Conservation (phyloP, 2,113 vertebrate species). For the Lagenorhynchus albirostris region DNA sequence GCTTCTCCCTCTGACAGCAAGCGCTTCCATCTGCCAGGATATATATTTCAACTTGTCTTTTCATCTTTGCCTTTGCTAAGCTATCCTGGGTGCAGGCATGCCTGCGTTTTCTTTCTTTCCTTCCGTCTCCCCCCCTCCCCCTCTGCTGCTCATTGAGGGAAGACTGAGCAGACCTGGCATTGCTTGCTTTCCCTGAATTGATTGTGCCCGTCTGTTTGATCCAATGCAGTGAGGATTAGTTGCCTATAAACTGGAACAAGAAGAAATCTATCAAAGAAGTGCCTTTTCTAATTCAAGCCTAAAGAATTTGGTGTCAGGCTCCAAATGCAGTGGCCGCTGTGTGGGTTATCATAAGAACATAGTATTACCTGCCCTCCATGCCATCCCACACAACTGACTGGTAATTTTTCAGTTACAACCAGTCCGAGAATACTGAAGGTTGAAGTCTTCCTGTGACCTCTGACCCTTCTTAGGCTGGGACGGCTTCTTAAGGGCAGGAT, state of each 20-base stretch:
- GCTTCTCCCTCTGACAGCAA: conserved; percentile 71
- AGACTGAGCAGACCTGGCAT: conserved; percentile 65
- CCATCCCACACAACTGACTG: too few species aligned
- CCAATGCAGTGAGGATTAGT: conserved; percentile 62
- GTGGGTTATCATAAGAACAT: background rate
- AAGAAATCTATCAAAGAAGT: conserved; percentile 68
- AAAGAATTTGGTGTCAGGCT: conserved; percentile 3
- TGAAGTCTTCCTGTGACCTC: background rate
- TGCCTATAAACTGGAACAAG: conserved; percentile 70
- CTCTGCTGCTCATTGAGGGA: conserved; percentile 54
- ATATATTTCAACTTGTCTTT: conserved; percentile 69
- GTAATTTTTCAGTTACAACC: background rate
- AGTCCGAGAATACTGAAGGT: background rate
- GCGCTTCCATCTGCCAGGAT: conserved; percentile 76
- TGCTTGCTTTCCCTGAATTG: conserved; percentile 70
- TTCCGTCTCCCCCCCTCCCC: background rate
- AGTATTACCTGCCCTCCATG: background rate
- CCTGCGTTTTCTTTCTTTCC: conserved; percentile 21
- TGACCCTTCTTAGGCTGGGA: background rate
- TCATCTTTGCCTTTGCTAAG: conserved; percentile 59
- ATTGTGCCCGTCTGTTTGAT: conserved; percentile 62
- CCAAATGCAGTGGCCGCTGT: background rate
- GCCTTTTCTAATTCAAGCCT: conserved; percentile 53
- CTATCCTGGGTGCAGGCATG: conserved; percentile 28
- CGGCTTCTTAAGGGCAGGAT: background rate